These are phyloP conservation scores for Momotus momota DNA, from an alignment of 2,797 vertebrate genomes.

Conservation along the genomic window DNA sequence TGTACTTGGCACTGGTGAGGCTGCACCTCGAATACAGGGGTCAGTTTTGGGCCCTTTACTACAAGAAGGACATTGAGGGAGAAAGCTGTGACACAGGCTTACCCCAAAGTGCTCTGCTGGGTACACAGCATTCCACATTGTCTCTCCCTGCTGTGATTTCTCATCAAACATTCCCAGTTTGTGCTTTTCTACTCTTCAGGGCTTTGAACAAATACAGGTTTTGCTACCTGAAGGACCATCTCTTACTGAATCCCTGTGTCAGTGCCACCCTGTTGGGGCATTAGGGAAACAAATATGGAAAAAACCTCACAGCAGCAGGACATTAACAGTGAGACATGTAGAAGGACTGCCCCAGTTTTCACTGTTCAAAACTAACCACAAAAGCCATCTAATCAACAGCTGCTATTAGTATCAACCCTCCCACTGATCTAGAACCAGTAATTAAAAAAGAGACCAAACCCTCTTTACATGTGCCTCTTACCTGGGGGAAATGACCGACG, in stretches of 20 bases:
- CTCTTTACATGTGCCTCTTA: background rate
- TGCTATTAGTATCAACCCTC: background rate
- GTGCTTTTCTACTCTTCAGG: background rate
- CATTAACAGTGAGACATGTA: background rate
- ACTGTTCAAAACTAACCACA: background rate
- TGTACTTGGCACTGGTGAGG: background rate
- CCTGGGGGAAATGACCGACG: background rate
- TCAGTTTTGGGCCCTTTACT: background rate
- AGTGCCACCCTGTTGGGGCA: background rate
- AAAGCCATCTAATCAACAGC: background rate
- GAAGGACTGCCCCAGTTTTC: background rate
- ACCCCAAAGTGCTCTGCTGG: background rate
- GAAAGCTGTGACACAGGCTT: background rate
- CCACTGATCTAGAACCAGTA: background rate
- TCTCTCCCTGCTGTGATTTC: background rate
- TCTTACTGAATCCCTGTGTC: background rate
- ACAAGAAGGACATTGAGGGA: background rate
- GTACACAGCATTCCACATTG: background rate
- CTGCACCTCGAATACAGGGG: background rate
- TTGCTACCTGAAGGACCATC: background rate
- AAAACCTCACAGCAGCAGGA: background rate
- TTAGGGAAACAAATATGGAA: background rate
- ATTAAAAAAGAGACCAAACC: background rate
- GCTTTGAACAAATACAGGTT: background rate
- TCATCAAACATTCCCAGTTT: background rate